Evolutionary conservation across 2,113 vertebrate species (phyloP).

Genomic region (Muscicapa adusta): DNA sequence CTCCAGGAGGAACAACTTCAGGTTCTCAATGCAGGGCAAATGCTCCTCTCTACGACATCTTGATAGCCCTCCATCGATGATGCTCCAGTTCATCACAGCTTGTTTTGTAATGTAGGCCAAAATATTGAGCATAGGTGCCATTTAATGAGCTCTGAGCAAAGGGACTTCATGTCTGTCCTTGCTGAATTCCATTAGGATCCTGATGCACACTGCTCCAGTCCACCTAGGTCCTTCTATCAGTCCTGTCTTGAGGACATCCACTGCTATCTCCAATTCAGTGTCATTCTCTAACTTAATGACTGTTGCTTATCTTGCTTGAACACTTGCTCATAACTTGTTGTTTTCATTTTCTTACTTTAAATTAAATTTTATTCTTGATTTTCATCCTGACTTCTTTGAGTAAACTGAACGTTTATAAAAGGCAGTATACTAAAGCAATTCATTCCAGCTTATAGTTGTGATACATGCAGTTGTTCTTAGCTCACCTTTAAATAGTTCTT

Average conservation of each 20-base stretch:
- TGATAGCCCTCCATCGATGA: not conserved
- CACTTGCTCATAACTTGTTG: not conserved
- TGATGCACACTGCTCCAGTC: not conserved
- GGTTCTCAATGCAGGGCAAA: not conserved
- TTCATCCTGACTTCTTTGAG: not conserved
- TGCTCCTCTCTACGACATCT: not conserved
- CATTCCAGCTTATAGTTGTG: not conserved
- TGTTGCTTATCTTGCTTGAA: not conserved
- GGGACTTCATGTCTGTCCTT: not conserved
- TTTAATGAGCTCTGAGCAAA: not conserved
- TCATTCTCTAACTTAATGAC: not conserved
- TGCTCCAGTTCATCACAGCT: not conserved
- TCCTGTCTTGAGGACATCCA: not conserved
- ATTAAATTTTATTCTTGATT: not conserved
- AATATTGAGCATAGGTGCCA: not conserved
- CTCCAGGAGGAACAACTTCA: not conserved
- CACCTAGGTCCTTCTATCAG: not conserved
- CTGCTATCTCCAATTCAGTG: too few relatives aligned
- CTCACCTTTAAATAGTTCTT: not conserved
- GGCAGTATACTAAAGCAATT: not conserved
- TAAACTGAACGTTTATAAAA: not conserved
- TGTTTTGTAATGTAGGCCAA: not conserved
- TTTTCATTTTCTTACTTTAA: not conserved
- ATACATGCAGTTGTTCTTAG: not conserved
- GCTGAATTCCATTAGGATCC: not conserved